Conservation (phyloP, 2,113 vertebrate genomes). For the Seriola aureovittata region DNA sequence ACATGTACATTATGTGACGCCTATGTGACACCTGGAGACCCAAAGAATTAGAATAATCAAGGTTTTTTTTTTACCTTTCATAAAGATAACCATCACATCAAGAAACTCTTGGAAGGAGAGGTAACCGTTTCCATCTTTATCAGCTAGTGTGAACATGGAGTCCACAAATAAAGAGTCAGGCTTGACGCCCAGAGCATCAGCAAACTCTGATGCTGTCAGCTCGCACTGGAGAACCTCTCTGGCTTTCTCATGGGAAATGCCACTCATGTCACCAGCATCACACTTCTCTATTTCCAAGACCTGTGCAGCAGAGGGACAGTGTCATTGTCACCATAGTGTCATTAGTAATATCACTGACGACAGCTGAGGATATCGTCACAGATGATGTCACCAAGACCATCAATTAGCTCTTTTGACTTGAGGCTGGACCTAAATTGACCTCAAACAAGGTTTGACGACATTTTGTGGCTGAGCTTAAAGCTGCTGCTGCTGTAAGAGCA, state of each 20-base stretch:
- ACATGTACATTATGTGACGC: not conserved
- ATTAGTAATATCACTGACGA: conserved; percentile 46
- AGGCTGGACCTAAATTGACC: conserved; percentile 46
- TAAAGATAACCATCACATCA: conserved; percentile 95
- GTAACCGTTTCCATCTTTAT: conserved; percentile 97
- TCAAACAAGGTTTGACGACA: conserved; percentile 59
- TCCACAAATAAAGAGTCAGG: conserved; percentile 93
- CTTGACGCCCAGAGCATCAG: conserved; percentile 91
- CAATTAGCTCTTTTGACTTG: conserved; percentile 59
- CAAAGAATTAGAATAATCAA: not conserved
- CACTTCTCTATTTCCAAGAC: conserved; percentile 91
- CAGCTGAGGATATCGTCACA: conserved; percentile 40
- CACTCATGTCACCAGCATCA: conserved; percentile 85
- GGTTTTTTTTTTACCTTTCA: conserved; percentile 89
- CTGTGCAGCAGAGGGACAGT: conserved; percentile 72
- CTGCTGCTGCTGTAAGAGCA: conserved; percentile 27
- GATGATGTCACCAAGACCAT: conserved; percentile 53
- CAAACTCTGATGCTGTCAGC: conserved; percentile 92
- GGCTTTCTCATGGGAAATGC: conserved; percentile 84
- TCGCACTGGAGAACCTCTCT: conserved; percentile 91
- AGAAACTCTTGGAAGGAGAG: conserved; percentile 96
- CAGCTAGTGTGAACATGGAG: conserved; percentile 95
- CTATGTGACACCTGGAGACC: not conserved
- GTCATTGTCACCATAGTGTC: conserved; percentile 46
- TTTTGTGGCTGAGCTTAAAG: conserved; percentile 41